Conservation (phyloP, 2,113 vertebrate species). For the Chaenocephalus aceratus region DNA sequence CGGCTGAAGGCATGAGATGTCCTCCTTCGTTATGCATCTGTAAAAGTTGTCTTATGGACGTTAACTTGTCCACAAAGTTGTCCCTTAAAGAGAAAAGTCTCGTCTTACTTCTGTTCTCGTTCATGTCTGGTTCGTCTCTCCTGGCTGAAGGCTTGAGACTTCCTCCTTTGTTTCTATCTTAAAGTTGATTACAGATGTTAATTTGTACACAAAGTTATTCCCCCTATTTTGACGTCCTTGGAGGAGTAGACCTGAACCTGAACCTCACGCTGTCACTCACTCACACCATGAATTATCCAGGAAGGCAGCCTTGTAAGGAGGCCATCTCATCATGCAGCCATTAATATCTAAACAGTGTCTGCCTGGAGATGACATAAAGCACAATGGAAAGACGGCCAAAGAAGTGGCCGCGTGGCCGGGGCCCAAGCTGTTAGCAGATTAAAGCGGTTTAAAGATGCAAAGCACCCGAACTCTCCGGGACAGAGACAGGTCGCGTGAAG, state of each 20-base stretch:
- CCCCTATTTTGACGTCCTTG: neutral
- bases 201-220: neutral
- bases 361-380: conserved; percentile 82
- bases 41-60: too few relatives aligned
- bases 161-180: neutral
- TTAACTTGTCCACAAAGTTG: neutral
- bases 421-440: conserved; percentile 80
- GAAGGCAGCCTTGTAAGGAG: conserved; percentile 79
- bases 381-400: conserved; percentile 79
- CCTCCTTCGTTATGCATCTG: too few relatives aligned
- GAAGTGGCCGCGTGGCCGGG: conserved; percentile 71
- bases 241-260: conserved; percentile 72
- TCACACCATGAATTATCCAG: conserved; percentile 84
- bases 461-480: conserved; percentile 49
- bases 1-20: conserved; percentile 15
- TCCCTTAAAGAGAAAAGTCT: conserved; percentile 28
- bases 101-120: conserved; percentile 13
- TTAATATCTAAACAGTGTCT: conserved; percentile 86
- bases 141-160: conserved; percentile 13
- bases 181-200: too few relatives aligned
- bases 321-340: conserved; percentile 83
- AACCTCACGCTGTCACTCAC: conserved; percentile 76
- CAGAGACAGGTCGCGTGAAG: conserved; percentile 45
- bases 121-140: conserved; percentile 17
- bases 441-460: conserved; percentile 71